Conservation (phyloP, 2,888 invertebrate species). For the Abrostola triplasia region DNA sequence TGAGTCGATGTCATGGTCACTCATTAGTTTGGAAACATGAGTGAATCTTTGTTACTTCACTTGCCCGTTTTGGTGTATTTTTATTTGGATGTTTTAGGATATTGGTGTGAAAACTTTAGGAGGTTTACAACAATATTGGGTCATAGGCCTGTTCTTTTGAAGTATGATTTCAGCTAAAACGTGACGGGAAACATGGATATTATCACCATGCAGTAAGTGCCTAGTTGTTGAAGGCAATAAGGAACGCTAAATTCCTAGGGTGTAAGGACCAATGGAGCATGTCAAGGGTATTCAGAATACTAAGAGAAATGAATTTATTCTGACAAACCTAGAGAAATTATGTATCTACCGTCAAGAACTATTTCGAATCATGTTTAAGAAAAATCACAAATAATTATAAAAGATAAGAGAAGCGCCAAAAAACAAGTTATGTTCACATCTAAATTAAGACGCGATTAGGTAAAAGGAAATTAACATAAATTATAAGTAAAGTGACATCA, state of each 20-base stretch:
- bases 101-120: constrained; percentile 4
- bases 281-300: too few relatives aligned
- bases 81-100: constrained; percentile 22
- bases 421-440: constrained; percentile 53
- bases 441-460: constrained; percentile 59
- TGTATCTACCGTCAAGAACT: neutral
- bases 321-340: constrained; percentile 4
- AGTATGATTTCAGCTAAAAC: neutral
- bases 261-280: too few relatives aligned
- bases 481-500: constrained; percentile 56
- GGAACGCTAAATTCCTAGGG: too few relatives aligned
- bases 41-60: constrained; percentile 51
- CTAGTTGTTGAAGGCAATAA: too few relatives aligned
- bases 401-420: constrained; percentile 43
- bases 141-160: neutral
- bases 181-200: too few relatives aligned
- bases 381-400: constrained; percentile 40
- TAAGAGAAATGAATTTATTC: too few relatives aligned
- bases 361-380: constrained; percentile 7
- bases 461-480: constrained; percentile 59
- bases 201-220: too few relatives aligned
- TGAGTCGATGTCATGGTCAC: constrained; percentile 79
- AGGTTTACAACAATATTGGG: constrained; percentile 3
- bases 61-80: constrained; percentile 35
- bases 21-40: constrained; percentile 66